These are phyloP conservation scores for Menidia menidia DNA, from an alignment of 2,797 vertebrate genomes.

Conservation along the genomic window DNA sequence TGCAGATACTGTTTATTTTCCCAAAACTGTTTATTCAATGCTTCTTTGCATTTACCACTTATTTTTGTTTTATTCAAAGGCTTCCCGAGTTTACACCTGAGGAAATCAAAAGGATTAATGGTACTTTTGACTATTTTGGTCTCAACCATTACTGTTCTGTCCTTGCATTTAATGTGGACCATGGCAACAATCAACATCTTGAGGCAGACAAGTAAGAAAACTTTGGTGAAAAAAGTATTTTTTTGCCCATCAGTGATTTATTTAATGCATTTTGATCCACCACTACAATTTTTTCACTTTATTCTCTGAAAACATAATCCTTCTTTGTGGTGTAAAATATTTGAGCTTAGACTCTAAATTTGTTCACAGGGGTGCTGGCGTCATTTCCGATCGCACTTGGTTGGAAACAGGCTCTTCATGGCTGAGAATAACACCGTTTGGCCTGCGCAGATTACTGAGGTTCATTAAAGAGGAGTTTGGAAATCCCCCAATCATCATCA, in stretches of 20 bases:
- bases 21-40: not conserved
- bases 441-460: conserved; percentile 90
- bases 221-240: not conserved
- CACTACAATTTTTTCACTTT: not conserved
- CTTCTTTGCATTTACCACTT: too few species aligned
- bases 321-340: not conserved
- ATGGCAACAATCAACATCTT: conserved; percentile 82
- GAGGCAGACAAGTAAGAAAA: conserved; percentile 90
- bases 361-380: conserved; percentile 83
- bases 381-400: conserved; percentile 88
- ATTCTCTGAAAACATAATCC: not conserved
- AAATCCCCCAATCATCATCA: conserved; percentile 90
- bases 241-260: too few species aligned
- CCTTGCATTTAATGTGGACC: conserved; percentile 86
- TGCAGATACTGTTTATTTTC: not conserved
- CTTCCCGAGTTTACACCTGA: conserved; percentile 93
- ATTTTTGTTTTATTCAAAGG: conserved; percentile 66
- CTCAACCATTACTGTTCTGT: conserved; percentile 96
- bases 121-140: conserved; percentile 94
- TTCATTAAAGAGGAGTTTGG: conserved; percentile 94
- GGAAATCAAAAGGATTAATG: conserved; percentile 91
- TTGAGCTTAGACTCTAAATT: not conserved
- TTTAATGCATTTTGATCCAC: too few species aligned
- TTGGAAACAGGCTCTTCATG: conserved; percentile 89
- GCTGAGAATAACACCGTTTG: conserved; percentile 92